These are phyloP conservation scores for Heterohyrax brucei DNA, from an alignment of 2,797 vertebrate species.

Conservation along the genomic window DNA sequence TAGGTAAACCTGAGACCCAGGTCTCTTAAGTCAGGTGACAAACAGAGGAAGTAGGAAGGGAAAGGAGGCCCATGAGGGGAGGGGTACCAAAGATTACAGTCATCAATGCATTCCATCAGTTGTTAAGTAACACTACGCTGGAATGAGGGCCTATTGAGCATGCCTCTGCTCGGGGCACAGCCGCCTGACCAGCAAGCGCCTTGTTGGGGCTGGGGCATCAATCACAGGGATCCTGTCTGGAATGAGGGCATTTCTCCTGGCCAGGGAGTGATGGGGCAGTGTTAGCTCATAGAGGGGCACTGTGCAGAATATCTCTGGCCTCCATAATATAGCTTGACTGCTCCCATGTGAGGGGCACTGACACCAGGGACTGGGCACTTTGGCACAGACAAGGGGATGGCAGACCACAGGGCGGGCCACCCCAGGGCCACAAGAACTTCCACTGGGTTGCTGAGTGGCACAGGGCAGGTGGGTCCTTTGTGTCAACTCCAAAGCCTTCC, in stretches of 20 bases:
- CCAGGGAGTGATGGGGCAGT: not conserved
- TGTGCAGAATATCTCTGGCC: conserved; percentile 55
- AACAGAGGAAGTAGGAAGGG: not conserved
- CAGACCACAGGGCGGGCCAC: not conserved
- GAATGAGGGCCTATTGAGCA: conserved; percentile 74
- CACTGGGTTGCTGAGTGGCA: not conserved
- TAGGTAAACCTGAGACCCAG: not conserved
- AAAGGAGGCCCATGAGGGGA: not conserved
- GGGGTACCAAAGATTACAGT: conserved; percentile 72
- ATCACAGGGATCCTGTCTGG: not conserved
- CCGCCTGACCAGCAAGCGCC: conserved; percentile 87
- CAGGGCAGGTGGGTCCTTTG: not conserved
- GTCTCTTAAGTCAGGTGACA: not conserved
- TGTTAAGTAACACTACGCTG: conserved; percentile 76
- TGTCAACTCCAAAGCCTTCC: not conserved
- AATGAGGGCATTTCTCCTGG: not conserved
- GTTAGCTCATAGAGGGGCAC: conserved; percentile 11
- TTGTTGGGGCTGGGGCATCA: conserved; percentile 43
- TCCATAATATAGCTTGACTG: conserved; percentile 52
- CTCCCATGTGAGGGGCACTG: conserved; percentile 37
- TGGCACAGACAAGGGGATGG: conserved; percentile 58
- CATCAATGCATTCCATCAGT: conserved; percentile 75
- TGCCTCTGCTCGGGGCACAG: conserved; percentile 75
- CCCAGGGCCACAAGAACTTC: not conserved
- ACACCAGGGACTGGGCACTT: conserved; percentile 42